Conservation (phyloP, 2,797 vertebrate species). For the Falco concolor region DNA sequence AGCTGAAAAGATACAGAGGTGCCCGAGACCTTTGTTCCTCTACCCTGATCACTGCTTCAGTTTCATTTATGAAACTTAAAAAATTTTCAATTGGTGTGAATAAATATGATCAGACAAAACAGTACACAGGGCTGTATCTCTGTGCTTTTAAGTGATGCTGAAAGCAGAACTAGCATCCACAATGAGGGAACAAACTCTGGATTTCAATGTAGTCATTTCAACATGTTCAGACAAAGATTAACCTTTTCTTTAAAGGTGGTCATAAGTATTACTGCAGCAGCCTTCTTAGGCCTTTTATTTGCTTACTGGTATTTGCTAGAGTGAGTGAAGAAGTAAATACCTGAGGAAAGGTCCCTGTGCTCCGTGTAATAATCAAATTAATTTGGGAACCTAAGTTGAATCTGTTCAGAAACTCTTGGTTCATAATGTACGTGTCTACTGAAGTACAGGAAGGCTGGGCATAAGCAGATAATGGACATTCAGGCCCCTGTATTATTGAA, state of each 20-base stretch:
- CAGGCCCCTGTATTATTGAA: not conserved
- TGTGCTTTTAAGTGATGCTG: not conserved
- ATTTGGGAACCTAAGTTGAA: not conserved
- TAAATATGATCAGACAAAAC: not conserved
- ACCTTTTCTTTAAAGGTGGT: not conserved
- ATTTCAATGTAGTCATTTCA: not conserved
- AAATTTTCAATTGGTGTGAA: slow-evolving; percentile 27
- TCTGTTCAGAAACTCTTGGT: not conserved
- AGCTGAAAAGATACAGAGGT: slow-evolving; percentile 31
- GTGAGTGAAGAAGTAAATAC: not conserved
- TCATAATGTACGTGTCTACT: not conserved
- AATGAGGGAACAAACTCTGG: not conserved
- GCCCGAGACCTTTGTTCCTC: not conserved
- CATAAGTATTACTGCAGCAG: not conserved
- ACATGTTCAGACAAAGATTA: not conserved
- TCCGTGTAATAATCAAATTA: not conserved
- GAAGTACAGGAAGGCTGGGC: not conserved
- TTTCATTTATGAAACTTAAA: slow-evolving; percentile 16
- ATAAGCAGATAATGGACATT: not conserved
- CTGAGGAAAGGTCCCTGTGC: not conserved
- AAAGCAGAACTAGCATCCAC: not conserved
- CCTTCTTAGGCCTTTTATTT: not conserved
- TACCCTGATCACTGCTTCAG: not conserved
- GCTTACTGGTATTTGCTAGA: not conserved
- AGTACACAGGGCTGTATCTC: not conserved